A percentile compares a stretch with the other conserved stretches of the same genome.
Conservation (phyloP, 2,888 invertebrate species). For the Athalia cordata region DNA sequence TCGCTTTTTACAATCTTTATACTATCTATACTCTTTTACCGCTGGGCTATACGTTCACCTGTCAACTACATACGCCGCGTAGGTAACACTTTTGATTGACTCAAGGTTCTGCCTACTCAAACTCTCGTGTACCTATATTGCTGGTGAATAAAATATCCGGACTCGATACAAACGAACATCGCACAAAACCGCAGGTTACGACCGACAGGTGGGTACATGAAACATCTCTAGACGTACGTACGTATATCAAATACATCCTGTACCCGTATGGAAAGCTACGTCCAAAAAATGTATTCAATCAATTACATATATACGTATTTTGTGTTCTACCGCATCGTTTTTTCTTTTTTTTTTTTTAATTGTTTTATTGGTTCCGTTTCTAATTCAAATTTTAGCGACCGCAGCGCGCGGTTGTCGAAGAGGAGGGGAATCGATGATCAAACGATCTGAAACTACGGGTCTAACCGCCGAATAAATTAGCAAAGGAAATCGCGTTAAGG, state of each 20-base stretch:
- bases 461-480: background rate
- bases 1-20: background rate
- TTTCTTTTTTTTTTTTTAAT: too few species aligned
- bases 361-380: too few species aligned
- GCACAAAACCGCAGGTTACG: background rate
- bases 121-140: background rate
- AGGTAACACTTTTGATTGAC: slow-evolving; percentile 11
- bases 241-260: background rate
- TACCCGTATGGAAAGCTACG: background rate
- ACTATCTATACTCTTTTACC: background rate
- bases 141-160: background rate
- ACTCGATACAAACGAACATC: background rate
- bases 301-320: too few species aligned
- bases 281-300: too few species aligned
- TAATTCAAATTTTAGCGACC: too few species aligned
- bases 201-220: too few species aligned
- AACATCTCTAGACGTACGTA: background rate
- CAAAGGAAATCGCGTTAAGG: slow-evolving; percentile 5
- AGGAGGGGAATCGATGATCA: background rate
- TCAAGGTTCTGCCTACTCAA: background rate
- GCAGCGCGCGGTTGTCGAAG: too few species aligned
- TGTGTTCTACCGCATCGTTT: too few species aligned
- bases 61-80: slow-evolving; percentile 5
- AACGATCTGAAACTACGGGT: background rate
- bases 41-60: slow-evolving; percentile 9